phyloP scores from a whole-genome alignment of 2,888 invertebrate species.

The Netelia melanura region DNA sequence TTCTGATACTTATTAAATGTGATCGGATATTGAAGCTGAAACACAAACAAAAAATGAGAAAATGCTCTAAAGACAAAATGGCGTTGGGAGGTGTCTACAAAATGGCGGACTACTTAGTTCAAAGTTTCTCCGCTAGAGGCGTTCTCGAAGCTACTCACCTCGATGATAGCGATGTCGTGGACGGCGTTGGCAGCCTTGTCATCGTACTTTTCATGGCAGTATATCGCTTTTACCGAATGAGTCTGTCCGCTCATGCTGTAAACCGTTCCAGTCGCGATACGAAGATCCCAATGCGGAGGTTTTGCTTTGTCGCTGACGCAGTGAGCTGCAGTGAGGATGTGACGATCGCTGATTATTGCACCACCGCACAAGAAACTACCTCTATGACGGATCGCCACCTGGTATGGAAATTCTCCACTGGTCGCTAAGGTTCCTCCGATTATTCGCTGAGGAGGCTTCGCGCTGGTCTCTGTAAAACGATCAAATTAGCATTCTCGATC shows the following conservation, averaged over 20 bases:
- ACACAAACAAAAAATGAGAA: neutral
- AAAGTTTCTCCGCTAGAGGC: too few relatives aligned
- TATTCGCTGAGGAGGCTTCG: conserved; percentile 16
- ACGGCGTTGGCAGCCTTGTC: neutral
- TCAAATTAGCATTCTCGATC: neutral
- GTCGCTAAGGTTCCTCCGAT: conserved; percentile 15
- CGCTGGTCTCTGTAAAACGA: neutral
- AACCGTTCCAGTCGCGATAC: conserved; percentile 47
- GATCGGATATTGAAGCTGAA: neutral
- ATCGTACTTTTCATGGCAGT: conserved; percentile 18
- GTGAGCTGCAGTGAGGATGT: conserved; percentile 49
- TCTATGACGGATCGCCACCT: neutral
- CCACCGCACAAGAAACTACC: conserved; percentile 25
- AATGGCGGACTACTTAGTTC: neutral
- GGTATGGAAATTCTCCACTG: conserved; percentile 40
- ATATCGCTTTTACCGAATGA: conserved; percentile 10
- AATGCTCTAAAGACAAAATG: neutral
- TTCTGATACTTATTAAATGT: conserved; percentile 30
- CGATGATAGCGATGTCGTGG: conserved; percentile 60
- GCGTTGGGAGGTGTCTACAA: neutral
- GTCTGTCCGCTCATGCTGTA: conserved; percentile 24
- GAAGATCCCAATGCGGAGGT: neutral
- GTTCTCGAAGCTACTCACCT: conserved; percentile 39
- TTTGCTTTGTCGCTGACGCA: neutral
- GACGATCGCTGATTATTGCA: conserved; percentile 19